These are phyloP conservation scores for Sitophilus oryzae DNA, from an alignment of 1,140 invertebrate genomes.

Conservation along the genomic window DNA sequence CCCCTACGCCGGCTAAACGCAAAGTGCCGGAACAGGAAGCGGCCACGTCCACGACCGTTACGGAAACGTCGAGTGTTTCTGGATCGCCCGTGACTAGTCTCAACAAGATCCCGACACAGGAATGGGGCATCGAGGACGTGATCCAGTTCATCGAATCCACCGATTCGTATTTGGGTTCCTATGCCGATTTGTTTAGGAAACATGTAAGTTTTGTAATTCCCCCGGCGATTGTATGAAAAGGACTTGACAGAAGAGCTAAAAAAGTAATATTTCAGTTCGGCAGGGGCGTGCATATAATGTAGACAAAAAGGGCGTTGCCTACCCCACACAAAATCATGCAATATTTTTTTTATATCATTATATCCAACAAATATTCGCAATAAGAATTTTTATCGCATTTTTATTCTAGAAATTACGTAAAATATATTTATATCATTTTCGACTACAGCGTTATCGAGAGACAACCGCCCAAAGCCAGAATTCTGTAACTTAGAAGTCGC, in stretches of 20 bases:
- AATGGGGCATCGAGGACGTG: constrained; percentile 94
- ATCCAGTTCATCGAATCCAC: constrained; percentile 80
- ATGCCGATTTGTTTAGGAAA: constrained; percentile 89
- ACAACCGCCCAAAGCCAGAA: no score
- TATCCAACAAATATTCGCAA: no score
- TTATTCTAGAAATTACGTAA: no score
- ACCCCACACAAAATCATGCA: no score
- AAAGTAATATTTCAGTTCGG: no score
- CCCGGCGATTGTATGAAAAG: neutral
- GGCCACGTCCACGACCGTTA: constrained; percentile 54
- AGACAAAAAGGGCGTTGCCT: no score
- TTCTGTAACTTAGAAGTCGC: no score
- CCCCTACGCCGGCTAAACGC: constrained; percentile 33
- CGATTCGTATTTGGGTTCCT: constrained; percentile 72
- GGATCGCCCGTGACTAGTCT: constrained; percentile 43
- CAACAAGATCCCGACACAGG: constrained; percentile 60
- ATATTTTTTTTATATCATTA: no score
- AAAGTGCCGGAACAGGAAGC: constrained; percentile 52
- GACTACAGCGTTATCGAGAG: no score
- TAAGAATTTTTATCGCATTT: no score
- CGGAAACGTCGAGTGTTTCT: constrained; percentile 32
- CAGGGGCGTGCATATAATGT: no score
- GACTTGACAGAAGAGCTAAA: neutral
- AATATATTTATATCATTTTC: no score
- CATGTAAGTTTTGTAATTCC: constrained; percentile 68